Evolutionary conservation across 2,113 vertebrate species (phyloP), one percentile per base, ranked within the genome.

Genomic region (Herpetotheres cachinnans): DNA sequence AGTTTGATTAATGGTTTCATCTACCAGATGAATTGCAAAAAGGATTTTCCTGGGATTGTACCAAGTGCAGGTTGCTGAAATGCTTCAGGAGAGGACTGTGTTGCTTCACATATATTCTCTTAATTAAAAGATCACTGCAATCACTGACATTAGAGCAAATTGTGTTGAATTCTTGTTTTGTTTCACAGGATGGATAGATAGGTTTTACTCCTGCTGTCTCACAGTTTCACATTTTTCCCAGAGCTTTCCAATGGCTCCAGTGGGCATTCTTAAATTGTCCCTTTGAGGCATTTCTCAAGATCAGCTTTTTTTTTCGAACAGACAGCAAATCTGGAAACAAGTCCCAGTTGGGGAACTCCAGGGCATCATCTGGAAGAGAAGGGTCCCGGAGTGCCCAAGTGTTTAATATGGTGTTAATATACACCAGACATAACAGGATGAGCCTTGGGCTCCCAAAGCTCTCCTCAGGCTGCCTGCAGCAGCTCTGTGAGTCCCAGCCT

Each of bases 1-100:
- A 69, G 44, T 49, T 85, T 92, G 92, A 87, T 95, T 90, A 96
- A 96, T 91, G n/a, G 44, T 81, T 95, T 86, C 9, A 29, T 84
- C 59, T 91, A 54, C 25, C 25, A 81, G 77, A 91, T 40, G 3
- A 95, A 87, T n/a, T 36, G 62, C 62, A 95, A 81, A 87, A 16
- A 84, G 14, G 58, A n/a, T 91, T 95, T 95, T 95, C 16, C 58
- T 81, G 59, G 40, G 44, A 66, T 54, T 46, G 11, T 71, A 92
- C n/a, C 50, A 86, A 93, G 44, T 38, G 27, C 36, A 81, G 54
- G 65, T 59, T 38, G 5, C 40, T 90, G 40, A 55, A 87, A 91
- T 82, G 47, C 20, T 94, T 91, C 89, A 79, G 49, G 42, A 93
- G 32, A 89, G 34, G 40, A 82, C 15, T 76, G 11, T 59, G 26